Evolutionary conservation across 2,113 vertebrate genomes (phyloP).

Genomic region (Tupaia chinensis): DNA sequence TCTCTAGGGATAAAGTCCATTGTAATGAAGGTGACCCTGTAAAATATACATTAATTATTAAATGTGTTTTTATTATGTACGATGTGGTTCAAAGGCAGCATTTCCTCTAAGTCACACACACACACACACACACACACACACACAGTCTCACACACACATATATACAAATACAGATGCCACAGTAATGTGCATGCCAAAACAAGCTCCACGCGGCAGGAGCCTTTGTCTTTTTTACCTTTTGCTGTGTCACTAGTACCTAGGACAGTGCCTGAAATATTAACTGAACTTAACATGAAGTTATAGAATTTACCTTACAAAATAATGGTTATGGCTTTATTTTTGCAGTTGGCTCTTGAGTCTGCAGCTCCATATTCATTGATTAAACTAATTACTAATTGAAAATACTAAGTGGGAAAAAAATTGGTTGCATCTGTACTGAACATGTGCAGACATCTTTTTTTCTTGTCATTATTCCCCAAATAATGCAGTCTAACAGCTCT

Average conservation of each 20-base stretch:
- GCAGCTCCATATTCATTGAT: too few relatives aligned
- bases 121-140: not conserved
- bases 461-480: too few relatives aligned
- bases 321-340: not conserved
- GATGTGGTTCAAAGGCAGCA: not conserved
- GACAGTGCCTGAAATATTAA: not conserved
- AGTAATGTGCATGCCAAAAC: too few relatives aligned
- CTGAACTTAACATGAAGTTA: not conserved
- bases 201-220: not conserved
- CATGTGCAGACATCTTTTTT: too few relatives aligned
- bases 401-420: too few relatives aligned
- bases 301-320: not conserved
- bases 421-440: too few relatives aligned
- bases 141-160: not conserved
- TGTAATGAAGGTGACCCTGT: not conserved
- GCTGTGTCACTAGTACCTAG: not conserved
- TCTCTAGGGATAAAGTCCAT: constrained; percentile 24
- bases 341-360: too few relatives aligned
- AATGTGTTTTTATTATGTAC: not conserved
- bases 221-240: not conserved
- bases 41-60: not conserved
- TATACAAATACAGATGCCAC: not conserved
- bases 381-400: too few relatives aligned
- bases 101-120: not conserved
- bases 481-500: too few relatives aligned